Percentiles rank a stretch among this genome's conserved stretches.
Evolutionary conservation across 1,140 invertebrate species (phyloP).

Genomic region (Rhopalosiphum padi): DNA sequence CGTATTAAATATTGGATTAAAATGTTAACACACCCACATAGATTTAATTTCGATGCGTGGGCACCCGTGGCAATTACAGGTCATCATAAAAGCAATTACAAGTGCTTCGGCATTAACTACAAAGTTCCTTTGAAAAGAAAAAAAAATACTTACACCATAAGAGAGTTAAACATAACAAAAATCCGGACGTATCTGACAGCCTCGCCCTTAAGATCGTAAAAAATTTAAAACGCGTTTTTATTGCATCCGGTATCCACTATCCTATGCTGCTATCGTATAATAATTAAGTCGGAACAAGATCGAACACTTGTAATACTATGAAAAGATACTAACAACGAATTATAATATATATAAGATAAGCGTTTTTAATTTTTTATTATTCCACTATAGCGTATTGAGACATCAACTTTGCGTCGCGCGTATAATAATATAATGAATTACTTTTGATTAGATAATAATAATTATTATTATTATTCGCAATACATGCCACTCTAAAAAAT

Average conservation of each 20-base stretch:
- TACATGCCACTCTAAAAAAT: neutral
- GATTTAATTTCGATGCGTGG: neutral
- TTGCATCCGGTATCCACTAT: conserved; percentile 41
- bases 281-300: conserved; percentile 53
- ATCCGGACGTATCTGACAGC: conserved; percentile 8
- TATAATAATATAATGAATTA: conserved; percentile 22
- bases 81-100: conserved; percentile 31
- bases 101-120: neutral
- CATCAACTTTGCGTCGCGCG: neutral
- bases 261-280: neutral
- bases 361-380: conserved; percentile 27
- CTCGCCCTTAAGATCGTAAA: conserved; percentile 46
- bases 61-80: neutral
- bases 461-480: neutral
- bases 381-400: conserved; percentile 21
- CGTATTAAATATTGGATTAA: neutral
- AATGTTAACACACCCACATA: neutral
- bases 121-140: conserved; percentile 13
- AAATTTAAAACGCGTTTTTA: conserved; percentile 49
- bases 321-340: neutral
- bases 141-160: neutral
- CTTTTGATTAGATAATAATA: neutral
- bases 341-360: neutral
- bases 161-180: neutral
- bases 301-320: conserved; percentile 32